These are phyloP conservation scores for Diuraphis noxia DNA, from an alignment of 1,140 invertebrate species.

Conservation along the genomic window DNA sequence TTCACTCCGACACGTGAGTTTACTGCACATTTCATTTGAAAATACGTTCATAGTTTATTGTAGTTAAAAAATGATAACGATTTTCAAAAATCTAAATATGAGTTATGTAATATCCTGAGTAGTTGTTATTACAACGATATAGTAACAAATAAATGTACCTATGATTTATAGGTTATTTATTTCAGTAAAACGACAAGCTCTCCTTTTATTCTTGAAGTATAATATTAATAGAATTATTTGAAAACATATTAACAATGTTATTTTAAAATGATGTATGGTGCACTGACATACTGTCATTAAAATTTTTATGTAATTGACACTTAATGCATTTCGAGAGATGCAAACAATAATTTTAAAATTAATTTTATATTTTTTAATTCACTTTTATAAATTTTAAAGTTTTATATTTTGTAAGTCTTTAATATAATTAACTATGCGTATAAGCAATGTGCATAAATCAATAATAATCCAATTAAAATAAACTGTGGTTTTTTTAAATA, in stretches of 20 bases:
- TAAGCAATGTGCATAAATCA: neutral
- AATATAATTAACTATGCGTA: neutral
- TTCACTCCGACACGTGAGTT: conserved; percentile 20
- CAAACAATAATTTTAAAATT: neutral
- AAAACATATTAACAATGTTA: neutral
- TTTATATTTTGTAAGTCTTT: neutral
- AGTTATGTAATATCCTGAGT: neutral
- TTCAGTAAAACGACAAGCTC: neutral
- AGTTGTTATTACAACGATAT: neutral
- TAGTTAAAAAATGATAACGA: neutral
- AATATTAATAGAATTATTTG: too few species aligned
- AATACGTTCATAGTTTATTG: neutral
- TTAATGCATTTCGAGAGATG: neutral
- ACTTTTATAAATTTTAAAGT: neutral
- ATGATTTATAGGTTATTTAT: neutral
- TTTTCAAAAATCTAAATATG: neutral
- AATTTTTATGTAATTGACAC: neutral
- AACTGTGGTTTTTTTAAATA: neutral
- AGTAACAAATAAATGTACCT: neutral
- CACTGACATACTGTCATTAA: neutral
- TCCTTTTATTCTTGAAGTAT: neutral
- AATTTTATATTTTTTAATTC: neutral
- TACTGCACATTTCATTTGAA: neutral
- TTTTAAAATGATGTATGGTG: neutral
- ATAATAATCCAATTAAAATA: neutral